phyloP scores from a whole-genome alignment of 2,888 invertebrate species.

The Apodemia duryi region DNA sequence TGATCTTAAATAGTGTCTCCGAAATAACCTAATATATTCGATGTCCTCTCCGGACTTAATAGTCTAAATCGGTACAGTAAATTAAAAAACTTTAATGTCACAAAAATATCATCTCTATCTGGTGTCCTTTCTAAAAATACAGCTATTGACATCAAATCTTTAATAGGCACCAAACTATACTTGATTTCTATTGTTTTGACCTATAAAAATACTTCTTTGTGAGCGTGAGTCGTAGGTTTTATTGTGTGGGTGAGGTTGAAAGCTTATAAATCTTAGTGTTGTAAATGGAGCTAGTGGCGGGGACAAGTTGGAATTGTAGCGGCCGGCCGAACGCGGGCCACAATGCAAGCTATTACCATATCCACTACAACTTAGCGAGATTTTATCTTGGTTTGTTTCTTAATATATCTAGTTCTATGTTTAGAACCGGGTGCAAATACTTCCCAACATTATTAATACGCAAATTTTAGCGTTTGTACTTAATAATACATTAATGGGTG shows the following conservation, averaged over 20 bases:
- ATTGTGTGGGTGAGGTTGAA: conserved; percentile 58
- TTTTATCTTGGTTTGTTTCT: conserved; percentile 29
- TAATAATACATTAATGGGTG: too few species aligned
- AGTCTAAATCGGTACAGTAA: too few species aligned
- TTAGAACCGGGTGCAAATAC: conserved; percentile 10
- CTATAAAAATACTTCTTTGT: conserved; percentile 53
- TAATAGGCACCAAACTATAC: too few species aligned
- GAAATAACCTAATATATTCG: too few species aligned
- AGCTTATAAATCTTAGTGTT: conserved; percentile 59
- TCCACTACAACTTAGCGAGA: conserved; percentile 46
- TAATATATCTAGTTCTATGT: conserved; percentile 8
- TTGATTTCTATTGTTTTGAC: conserved; percentile 36
- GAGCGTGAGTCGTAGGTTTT: conserved; percentile 29
- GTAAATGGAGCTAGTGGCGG: conserved; percentile 38
- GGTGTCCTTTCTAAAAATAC: too few species aligned
- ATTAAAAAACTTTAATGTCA: neutral
- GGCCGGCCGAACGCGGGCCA: conserved; percentile 29
- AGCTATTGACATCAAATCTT: too few species aligned
- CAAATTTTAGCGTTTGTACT: neutral
- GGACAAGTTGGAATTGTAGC: conserved; percentile 40
- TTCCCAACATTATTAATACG: neutral
- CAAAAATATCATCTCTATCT: neutral
- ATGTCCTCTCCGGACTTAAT: too few species aligned
- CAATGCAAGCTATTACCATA: conserved; percentile 41
- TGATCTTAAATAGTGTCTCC: too few species aligned